These are phyloP conservation scores for Arrhamphus sclerolepis DNA, from an alignment of 2,797 vertebrate genomes.

Conservation along the genomic window DNA sequence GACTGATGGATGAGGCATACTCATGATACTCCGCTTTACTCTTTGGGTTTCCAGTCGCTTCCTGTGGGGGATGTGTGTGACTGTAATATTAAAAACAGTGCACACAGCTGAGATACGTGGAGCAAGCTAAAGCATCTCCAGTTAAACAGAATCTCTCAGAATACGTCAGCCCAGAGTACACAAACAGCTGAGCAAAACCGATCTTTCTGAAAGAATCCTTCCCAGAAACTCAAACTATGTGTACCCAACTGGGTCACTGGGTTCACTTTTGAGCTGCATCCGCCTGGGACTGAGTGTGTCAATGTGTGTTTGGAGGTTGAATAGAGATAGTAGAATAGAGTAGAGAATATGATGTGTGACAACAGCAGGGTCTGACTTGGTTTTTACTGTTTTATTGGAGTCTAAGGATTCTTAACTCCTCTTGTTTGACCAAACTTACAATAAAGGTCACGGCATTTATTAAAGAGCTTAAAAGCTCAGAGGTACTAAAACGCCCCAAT, in stretches of 20 bases:
- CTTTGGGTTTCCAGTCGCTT: not conserved
- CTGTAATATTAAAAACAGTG: constrained; percentile 21
- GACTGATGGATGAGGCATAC: constrained; percentile 32
- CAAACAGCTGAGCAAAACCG: constrained; percentile 47
- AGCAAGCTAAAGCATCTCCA: constrained; percentile 17
- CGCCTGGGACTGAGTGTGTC: constrained; percentile 27
- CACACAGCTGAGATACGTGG: constrained; percentile 15
- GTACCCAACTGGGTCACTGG: constrained; percentile 44
- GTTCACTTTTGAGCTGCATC: constrained; percentile 40
- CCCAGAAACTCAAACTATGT: constrained; percentile 46
- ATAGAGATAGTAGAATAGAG: constrained; percentile 8
- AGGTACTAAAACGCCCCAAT: constrained; percentile 8
- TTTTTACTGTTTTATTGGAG: not conserved
- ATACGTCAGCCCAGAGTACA: constrained; percentile 30
- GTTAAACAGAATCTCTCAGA: constrained; percentile 37
- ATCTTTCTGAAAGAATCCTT: constrained; percentile 69
- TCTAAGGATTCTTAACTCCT: not conserved
- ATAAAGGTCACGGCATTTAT: not conserved
- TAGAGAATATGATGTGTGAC: constrained; percentile 15
- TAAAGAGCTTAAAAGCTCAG: constrained; percentile 11
- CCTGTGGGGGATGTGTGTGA: constrained; percentile 2
- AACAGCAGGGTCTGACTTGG: constrained; percentile 16
- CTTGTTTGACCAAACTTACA: constrained; percentile 5
- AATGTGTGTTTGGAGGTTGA: not conserved
- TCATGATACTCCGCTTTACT: not conserved